Percentiles rank a stretch among this genome's conserved stretches.
Conservation (phyloP, 2,113 vertebrate species). For the Nymphicus hollandicus region DNA sequence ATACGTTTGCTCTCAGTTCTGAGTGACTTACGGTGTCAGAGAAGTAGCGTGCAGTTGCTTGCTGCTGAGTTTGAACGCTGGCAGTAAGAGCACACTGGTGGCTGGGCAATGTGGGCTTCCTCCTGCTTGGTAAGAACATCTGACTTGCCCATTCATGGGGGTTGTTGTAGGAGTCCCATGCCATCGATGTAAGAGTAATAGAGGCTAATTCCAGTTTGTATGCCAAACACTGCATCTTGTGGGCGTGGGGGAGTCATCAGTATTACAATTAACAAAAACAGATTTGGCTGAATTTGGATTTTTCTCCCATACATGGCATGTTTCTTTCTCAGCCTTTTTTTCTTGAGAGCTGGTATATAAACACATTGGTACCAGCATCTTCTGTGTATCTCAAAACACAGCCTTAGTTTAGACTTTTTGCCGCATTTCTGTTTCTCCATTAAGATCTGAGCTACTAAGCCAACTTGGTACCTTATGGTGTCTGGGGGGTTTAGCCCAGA, state of each 20-base stretch:
- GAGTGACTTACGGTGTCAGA: neutral
- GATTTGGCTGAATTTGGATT: neutral
- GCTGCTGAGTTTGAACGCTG: neutral
- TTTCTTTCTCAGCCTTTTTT: neutral
- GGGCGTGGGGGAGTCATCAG: rapidly evolving
- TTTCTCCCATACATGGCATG: neutral
- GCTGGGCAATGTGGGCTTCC: neutral
- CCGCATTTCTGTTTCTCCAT: neutral
- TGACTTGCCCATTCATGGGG: neutral
- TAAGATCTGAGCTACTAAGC: neutral
- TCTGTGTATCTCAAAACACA: neutral
- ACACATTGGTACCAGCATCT: neutral
- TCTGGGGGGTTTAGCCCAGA: neutral
- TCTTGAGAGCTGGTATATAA: neutral
- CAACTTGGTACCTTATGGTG: neutral
- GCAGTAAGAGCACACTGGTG: neutral
- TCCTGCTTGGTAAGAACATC: neutral
- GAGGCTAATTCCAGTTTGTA: neutral
- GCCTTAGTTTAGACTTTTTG: neutral
- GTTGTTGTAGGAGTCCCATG: neutral
- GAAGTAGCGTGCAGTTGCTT: neutral
- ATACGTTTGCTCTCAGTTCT: neutral
- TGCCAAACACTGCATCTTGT: rapidly evolving
- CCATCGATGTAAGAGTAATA: neutral
- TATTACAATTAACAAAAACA: neutral